Evolutionary conservation across 2,888 invertebrate species (phyloP).

Genomic region (Operophtera brumata): DNA sequence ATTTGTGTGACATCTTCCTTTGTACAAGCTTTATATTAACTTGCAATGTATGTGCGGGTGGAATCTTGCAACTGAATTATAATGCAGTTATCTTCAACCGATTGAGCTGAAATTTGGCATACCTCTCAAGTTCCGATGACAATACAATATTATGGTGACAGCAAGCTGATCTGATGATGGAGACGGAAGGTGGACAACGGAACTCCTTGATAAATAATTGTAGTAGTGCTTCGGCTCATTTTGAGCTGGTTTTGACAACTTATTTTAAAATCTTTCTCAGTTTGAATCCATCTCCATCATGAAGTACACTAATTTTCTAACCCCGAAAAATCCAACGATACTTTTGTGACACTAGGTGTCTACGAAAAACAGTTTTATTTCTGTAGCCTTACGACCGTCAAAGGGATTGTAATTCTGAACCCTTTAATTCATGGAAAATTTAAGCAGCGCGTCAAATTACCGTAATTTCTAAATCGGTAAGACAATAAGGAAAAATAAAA

Average conservation of each 20-base stretch:
- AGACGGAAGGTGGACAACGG: too few relatives aligned
- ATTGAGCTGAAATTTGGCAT: too few relatives aligned
- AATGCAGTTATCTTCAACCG: too few relatives aligned
- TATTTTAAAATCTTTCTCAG: not conserved
- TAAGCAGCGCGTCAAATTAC: constrained; percentile 17
- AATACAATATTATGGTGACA: too few relatives aligned
- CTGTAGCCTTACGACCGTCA: constrained; percentile 1
- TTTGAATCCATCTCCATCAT: not conserved
- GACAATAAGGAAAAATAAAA: constrained; percentile 34
- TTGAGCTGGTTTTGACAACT: not conserved
- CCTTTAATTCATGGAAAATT: constrained; percentile 25
- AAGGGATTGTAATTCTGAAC: constrained; percentile 10
- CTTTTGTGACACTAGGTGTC: not conserved
- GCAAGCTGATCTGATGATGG: too few relatives aligned
- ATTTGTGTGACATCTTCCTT: too few relatives aligned
- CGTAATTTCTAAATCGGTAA: constrained; percentile 30
- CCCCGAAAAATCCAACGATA: not conserved
- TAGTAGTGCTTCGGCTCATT: too few relatives aligned
- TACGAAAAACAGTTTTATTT: constrained; percentile 7
- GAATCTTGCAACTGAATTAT: too few relatives aligned
- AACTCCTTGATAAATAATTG: too few relatives aligned
- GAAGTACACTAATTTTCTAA: not conserved
- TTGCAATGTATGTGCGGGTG: too few relatives aligned
- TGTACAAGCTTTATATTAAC: too few relatives aligned
- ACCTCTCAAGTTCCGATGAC: too few relatives aligned